Percentiles rank a stretch among this genome's conserved stretches.
Evolutionary conservation across 2,113 vertebrate genomes (phyloP).

Genomic region (Zingel zingel): DNA sequence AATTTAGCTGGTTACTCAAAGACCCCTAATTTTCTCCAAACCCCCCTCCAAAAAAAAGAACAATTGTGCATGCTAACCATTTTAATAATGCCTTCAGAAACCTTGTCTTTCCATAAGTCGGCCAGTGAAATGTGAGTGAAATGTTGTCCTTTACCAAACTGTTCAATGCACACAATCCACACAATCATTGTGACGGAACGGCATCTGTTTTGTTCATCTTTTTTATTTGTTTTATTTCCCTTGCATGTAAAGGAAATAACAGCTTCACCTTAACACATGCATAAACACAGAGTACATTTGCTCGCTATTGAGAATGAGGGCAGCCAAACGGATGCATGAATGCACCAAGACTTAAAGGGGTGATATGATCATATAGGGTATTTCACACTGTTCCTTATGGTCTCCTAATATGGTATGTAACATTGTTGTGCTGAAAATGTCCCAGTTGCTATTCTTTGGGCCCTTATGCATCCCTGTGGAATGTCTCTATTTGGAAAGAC

Average conservation of each 20-base stretch:
- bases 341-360: not conserved
- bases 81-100: not conserved
- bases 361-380: too few species aligned
- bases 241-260: not conserved
- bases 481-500: too few species aligned
- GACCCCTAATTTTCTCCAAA: not conserved
- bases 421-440: too few species aligned
- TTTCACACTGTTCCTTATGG: too few species aligned
- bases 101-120: too few species aligned
- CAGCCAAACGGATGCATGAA: not conserved
- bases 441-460: too few species aligned
- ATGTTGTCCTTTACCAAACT: not conserved
- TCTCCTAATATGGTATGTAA: too few species aligned
- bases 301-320: not conserved
- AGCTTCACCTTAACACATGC: not conserved
- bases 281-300: slow-evolving; percentile 1
- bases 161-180: not conserved
- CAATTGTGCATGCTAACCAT: not conserved
- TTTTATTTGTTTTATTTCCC: not conserved
- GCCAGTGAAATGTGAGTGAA: not conserved
- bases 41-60: not conserved
- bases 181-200: not conserved
- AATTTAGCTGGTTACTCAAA: slow-evolving; percentile 16
- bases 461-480: too few species aligned
- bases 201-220: not conserved